Conservation (phyloP, 2,113 vertebrate species). For the Ovis aries region ARS-UI_Ramb_v3.0 NC_056054.1:235675501-235676000, state of each 20-base stretch:
- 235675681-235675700: neutral
- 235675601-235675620: neutral
- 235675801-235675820: no score
- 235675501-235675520: neutral
- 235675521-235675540: neutral
- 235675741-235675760: neutral
- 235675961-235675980: no score
- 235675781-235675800: no score
- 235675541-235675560: neutral
- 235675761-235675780: neutral
- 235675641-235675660: neutral
- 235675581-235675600: neutral
- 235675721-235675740: neutral
- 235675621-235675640: neutral
- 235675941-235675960: no score
- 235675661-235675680: neutral
- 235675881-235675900: no score
- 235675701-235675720: neutral
- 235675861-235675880: rapidly evolving
- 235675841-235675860: no score
- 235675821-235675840: no score
- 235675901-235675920: no score
- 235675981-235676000: no score
- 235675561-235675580: neutral
- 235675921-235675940: no score